These are phyloP conservation scores for Lagopus leucura DNA, from an alignment of 2,113 vertebrate species.

Conservation along the genomic window DNA sequence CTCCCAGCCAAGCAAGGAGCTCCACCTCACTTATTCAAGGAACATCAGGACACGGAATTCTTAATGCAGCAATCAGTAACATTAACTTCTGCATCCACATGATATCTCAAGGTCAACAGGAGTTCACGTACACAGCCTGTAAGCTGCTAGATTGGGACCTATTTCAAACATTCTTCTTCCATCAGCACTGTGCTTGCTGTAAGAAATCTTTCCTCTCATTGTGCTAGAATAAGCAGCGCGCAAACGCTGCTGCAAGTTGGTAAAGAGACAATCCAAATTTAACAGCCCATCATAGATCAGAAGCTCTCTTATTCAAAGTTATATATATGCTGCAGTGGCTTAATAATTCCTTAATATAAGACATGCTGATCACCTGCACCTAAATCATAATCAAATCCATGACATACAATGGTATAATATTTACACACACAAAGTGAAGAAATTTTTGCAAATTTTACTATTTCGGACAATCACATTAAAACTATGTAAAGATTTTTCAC, in stretches of 20 bases:
- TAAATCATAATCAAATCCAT: not conserved
- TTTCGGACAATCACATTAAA: not conserved
- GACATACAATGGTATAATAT: not conserved
- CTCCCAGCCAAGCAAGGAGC: not conserved
- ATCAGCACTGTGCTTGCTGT: not conserved
- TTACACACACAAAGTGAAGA: not conserved
- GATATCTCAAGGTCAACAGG: not conserved
- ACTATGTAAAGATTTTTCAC: not conserved
- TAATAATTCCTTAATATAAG: not conserved
- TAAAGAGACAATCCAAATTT: not conserved
- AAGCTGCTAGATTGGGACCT: not conserved
- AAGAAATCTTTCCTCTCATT: not conserved
- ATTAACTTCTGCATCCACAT: not conserved
- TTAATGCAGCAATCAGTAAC: not conserved
- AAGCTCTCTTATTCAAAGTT: not conserved
- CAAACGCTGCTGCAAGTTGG: not conserved
- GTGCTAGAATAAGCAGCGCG: not conserved
- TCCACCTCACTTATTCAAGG: not conserved
- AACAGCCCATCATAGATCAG: not conserved
- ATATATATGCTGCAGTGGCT: no score
- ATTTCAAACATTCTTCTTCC: not conserved
- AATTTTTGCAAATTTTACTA: not conserved
- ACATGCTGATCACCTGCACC: not conserved
- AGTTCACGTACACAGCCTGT: not conserved
- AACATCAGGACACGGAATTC: not conserved